These are phyloP conservation scores for Neolamprologus devosi DNA, from an alignment of 2,113 vertebrate genomes.

Conservation along the genomic window DNA sequence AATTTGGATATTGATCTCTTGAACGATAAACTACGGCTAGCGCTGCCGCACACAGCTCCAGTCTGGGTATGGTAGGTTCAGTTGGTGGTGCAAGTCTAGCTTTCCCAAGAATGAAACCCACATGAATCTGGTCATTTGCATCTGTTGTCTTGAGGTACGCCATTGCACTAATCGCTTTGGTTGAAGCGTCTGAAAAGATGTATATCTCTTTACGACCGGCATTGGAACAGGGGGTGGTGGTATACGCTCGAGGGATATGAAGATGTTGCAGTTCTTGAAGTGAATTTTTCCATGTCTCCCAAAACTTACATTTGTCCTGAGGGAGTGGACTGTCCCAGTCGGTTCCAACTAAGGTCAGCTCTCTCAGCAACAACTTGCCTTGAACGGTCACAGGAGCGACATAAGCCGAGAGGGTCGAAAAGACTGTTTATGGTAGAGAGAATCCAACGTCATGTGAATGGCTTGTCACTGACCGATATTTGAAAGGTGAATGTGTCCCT, in stretches of 20 bases:
- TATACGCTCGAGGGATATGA: not conserved
- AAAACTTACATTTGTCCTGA: not conserved
- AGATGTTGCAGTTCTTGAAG: not conserved
- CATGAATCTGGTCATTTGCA: not conserved
- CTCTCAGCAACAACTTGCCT: not conserved
- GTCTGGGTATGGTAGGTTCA: not conserved
- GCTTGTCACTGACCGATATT: not conserved
- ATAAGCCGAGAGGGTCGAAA: not conserved
- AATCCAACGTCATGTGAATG: not conserved
- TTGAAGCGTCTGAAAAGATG: not conserved
- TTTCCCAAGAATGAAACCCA: not conserved
- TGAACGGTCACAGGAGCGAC: not conserved
- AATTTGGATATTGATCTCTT: not conserved
- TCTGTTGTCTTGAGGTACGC: not conserved
- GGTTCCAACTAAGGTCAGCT: fast-evolving
- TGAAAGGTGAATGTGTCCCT: not conserved
- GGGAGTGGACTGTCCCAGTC: not conserved
- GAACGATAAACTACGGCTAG: not conserved
- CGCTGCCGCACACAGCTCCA: not conserved
- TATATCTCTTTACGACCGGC: fast-evolving
- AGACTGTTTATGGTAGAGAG: not conserved
- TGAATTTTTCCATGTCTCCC: not conserved
- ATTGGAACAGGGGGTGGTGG: fast-evolving
- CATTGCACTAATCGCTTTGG: fast-evolving
- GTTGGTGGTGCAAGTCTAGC: not conserved